These are phyloP conservation scores for Homalodisca vitripennis DNA, from an alignment of 1,140 invertebrate genomes.

Conservation along the genomic window DNA sequence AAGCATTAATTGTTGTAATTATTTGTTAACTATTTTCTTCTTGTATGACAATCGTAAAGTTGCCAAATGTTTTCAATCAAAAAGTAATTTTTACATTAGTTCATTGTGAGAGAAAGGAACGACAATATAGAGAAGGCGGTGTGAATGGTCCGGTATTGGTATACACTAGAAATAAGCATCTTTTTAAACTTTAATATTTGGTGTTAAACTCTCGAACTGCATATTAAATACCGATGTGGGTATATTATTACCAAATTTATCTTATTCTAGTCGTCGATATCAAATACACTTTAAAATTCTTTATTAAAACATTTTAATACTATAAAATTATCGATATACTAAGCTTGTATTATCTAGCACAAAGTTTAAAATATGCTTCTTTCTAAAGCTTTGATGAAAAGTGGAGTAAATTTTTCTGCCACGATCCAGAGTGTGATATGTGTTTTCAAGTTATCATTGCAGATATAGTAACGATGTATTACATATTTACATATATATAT, in stretches of 20 bases:
- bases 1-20: no score
- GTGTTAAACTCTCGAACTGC: neutral
- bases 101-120: neutral
- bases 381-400: conserved; percentile 27
- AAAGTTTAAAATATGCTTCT: conserved; percentile 31
- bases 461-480: conserved; percentile 23
- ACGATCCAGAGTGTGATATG: conserved; percentile 8
- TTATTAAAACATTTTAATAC: neutral
- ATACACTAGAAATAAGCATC: conserved; percentile 18
- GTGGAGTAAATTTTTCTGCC: neutral
- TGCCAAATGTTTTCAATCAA: conserved; percentile 12
- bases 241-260: conserved; percentile 19
- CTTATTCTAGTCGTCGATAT: conserved; percentile 25
- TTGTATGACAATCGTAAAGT: conserved; percentile 9
- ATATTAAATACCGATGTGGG: neutral
- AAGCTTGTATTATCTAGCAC: neutral
- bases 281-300: conserved; percentile 9
- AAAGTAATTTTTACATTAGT: neutral
- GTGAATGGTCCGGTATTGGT: neutral
- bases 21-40: no score
- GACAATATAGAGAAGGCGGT: neutral
- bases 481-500: conserved; percentile 30
- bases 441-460: conserved; percentile 21
- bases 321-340: neutral
- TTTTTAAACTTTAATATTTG: conserved; percentile 1